Percentiles rank a stretch among this genome's conserved stretches.
Conservation (phyloP, 1,140 invertebrate species). For the Battus philenor region DNA sequence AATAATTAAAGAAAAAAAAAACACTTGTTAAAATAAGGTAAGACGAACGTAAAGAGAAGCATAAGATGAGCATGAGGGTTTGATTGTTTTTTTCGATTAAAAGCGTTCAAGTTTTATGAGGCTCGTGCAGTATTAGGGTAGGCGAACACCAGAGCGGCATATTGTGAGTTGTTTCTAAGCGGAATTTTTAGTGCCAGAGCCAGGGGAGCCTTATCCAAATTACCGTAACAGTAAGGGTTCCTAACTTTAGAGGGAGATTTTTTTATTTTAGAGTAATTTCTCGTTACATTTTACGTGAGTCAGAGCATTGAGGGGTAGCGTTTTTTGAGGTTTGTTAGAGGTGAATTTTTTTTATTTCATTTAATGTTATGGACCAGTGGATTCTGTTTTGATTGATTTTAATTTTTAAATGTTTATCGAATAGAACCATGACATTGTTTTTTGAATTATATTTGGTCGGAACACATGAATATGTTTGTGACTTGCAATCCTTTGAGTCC, state of each 20-base stretch:
- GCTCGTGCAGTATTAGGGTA: conserved; percentile 38
- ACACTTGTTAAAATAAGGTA: too few relatives aligned
- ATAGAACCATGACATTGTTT: too few relatives aligned
- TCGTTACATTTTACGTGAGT: conserved; percentile 72
- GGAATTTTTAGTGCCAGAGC: conserved; percentile 65
- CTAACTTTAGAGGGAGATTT: conserved; percentile 42
- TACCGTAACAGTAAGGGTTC: conserved; percentile 65
- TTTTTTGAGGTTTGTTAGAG: conserved; percentile 52
- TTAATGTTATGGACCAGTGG: conserved; percentile 13
- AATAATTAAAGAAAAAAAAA: too few relatives aligned
- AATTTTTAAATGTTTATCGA: too few relatives aligned
- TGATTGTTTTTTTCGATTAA: conserved; percentile 53
- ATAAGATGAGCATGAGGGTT: too few relatives aligned
- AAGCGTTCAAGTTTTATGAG: conserved; percentile 66
- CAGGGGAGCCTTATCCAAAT: conserved; percentile 68
- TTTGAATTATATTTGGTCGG: too few relatives aligned
- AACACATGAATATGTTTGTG: too few relatives aligned
- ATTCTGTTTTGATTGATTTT: neutral
- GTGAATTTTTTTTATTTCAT: conserved; percentile 18
- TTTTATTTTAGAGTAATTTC: conserved; percentile 75
- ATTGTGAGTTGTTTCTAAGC: conserved; percentile 65
- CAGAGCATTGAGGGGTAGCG: conserved; percentile 53
- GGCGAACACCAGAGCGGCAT: conserved; percentile 43
- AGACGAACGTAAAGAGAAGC: too few relatives aligned
- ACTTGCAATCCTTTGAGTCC: too few relatives aligned